Conservation (phyloP, 2,888 invertebrate species). For the Rutpela maculata region DNA sequence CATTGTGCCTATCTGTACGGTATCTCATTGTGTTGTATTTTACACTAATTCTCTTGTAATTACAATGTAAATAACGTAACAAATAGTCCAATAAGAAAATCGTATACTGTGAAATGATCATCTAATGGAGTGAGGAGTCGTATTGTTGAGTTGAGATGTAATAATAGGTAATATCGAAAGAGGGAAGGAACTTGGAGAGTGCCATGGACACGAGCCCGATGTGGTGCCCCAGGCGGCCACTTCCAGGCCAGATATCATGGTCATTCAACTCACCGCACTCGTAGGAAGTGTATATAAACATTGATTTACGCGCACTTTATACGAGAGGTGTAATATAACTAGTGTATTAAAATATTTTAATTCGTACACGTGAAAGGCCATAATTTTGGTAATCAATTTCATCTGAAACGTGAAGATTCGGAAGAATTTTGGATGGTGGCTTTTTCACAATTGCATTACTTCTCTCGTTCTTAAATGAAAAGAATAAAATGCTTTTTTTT, state of each 20-base stretch:
- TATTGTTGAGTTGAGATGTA: neutral
- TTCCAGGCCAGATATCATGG: constrained; percentile 32
- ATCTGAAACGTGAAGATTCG: too few relatives aligned
- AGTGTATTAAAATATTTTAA: neutral
- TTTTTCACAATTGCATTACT: too few relatives aligned
- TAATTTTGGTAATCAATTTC: too few relatives aligned
- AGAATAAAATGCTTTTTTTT: too few relatives aligned
- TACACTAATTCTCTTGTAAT: neutral
- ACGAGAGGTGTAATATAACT: neutral
- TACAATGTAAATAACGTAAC: neutral
- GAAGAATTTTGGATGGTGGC: too few relatives aligned
- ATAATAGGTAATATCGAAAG: constrained; percentile 9
- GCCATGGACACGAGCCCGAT: constrained; percentile 43
- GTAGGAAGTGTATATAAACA: constrained; percentile 31
- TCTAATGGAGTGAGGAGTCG: constrained; percentile 9
- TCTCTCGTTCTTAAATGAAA: too few relatives aligned
- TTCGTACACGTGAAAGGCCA: too few relatives aligned
- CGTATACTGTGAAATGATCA: neutral
- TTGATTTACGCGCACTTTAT: neutral
- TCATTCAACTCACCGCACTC: constrained; percentile 42
- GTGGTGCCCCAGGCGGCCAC: constrained; percentile 23
- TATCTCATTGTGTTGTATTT: neutral
- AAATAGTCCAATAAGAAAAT: constrained; percentile 8
- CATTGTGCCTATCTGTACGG: neutral
- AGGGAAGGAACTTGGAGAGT: constrained; percentile 22